These are phyloP conservation scores for Xestia rhomboidea DNA, from an alignment of 2,888 invertebrate genomes.

Conservation along the genomic window DNA sequence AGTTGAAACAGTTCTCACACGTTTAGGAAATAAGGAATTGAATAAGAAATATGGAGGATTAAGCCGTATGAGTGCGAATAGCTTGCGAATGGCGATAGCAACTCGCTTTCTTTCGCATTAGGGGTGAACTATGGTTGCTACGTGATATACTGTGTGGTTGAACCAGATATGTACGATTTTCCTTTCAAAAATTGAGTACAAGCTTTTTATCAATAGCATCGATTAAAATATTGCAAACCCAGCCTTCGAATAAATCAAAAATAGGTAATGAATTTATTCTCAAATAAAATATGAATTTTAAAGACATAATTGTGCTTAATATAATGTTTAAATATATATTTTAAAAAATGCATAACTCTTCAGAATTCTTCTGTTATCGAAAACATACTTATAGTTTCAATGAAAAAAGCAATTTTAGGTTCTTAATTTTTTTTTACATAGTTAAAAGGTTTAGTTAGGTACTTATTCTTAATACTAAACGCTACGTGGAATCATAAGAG, in stretches of 20 bases:
- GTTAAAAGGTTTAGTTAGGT: constrained; percentile 15
- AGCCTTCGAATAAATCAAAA: too few relatives aligned
- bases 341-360: background rate
- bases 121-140: constrained; percentile 20
- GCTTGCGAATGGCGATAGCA: constrained; percentile 8
- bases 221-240: too few relatives aligned
- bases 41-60: constrained; percentile 20
- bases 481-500: background rate
- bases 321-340: background rate
- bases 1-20: constrained; percentile 5
- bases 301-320: background rate
- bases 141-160: constrained; percentile 5
- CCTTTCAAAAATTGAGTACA: too few relatives aligned
- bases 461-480: constrained; percentile 5
- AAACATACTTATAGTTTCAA: constrained; percentile 3
- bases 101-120: constrained; percentile 31
- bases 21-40: background rate
- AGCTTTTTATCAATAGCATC: too few relatives aligned
- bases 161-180: background rate
- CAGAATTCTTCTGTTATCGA: constrained; percentile 9
- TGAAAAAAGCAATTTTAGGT: background rate
- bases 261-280: background rate
- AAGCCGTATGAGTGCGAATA: background rate
- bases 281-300: background rate
- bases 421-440: constrained; percentile 11